Conservation (phyloP, 2,888 invertebrate species). For the Leptinotarsa peninsularis region DNA sequence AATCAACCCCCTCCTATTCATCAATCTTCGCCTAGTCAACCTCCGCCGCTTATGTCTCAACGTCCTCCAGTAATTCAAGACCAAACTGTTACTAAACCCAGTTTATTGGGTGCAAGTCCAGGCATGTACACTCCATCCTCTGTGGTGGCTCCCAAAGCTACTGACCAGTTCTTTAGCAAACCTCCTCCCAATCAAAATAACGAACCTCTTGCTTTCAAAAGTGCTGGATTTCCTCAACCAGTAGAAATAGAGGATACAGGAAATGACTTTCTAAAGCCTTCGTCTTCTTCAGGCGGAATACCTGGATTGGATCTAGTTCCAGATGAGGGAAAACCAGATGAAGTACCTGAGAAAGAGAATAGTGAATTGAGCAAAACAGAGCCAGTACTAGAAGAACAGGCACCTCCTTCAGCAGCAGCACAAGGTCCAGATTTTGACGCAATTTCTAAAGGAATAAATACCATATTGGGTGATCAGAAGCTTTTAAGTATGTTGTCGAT, state of each 20-base stretch:
- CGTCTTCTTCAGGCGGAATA: constrained; percentile 69
- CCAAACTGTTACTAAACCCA: constrained; percentile 8
- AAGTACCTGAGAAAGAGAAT: constrained; percentile 26
- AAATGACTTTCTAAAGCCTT: constrained; percentile 46
- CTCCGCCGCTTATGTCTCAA: constrained; percentile 19
- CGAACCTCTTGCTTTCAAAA: constrained; percentile 58
- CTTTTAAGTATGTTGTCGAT: constrained; percentile 72
- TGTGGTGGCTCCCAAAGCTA: constrained; percentile 12
- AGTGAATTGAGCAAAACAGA: constrained; percentile 23
- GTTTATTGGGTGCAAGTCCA: constrained; percentile 36
- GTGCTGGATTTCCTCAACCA: constrained; percentile 29
- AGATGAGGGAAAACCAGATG: constrained; percentile 58
- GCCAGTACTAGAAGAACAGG: constrained; percentile 37
- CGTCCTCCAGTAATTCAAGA: constrained; percentile 15
- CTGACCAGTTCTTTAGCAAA: constrained; percentile 34
- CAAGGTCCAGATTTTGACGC: constrained; percentile 70
- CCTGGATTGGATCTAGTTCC: constrained; percentile 80
- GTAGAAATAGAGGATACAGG: constrained; percentile 38
- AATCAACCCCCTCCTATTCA: constrained; percentile 10
- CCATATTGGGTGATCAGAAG: constrained; percentile 74
- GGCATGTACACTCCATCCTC: constrained; percentile 21
- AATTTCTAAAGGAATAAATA: constrained; percentile 74
- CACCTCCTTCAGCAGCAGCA: constrained; percentile 5
- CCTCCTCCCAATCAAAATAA: constrained; percentile 60
- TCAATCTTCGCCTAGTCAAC: constrained; percentile 20